Base-by-base conservation (phyloP, 1,140 invertebrate species). In the Drosophila quadrilineata region DNA sequence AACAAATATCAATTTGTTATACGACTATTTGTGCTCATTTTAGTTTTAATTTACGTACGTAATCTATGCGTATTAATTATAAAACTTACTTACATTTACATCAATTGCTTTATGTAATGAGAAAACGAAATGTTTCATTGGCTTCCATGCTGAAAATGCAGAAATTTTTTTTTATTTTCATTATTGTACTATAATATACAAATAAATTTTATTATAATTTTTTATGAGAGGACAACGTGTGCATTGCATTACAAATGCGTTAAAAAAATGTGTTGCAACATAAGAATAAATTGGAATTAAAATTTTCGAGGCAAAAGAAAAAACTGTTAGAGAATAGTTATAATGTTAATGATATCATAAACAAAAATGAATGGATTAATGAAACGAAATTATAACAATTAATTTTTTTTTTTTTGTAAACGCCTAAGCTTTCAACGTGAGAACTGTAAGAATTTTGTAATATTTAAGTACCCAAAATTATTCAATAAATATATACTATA, bases 231-330 rank as follows among this genome's bases (percentile, higher is more conserved):
- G 69, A 67, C 69, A 73, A 64, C 58, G 64, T 66, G 75, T 82
- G 69, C 64, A 82, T 70, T 84, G 77, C 77, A 82, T 82, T 82
- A 71, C 53, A 82, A 82, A 82, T 82, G 77, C 77, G 29, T 52
- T 64, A 60, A 58, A 64, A 76, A n/a, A n/a, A n/a, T n/a, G 60
- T 56, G 48, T 73, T 77, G 53, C 53, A 14, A 36, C 14, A 54
- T 14, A 21, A 35, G 10, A 17, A 46, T 29, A n/a, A 22, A 29
- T 49, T 12, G 29, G 31, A 53, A 64, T 28, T 45, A 19, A 41
- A 49, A 54, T 49, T 28, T n/a, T n/a, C n/a, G n/a, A n/a, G n/a
- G n/a, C n/a, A n/a, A n/a, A n/a, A n/a, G n/a, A n/a, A n/a, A n/a
- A n/a, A n/a, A n/a, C n/a, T n/a, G n/a, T n/a, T n/a, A n/a, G n/a